Evolutionary conservation across 2,113 vertebrate species (phyloP).

Genomic region (Sitta europaea): DNA sequence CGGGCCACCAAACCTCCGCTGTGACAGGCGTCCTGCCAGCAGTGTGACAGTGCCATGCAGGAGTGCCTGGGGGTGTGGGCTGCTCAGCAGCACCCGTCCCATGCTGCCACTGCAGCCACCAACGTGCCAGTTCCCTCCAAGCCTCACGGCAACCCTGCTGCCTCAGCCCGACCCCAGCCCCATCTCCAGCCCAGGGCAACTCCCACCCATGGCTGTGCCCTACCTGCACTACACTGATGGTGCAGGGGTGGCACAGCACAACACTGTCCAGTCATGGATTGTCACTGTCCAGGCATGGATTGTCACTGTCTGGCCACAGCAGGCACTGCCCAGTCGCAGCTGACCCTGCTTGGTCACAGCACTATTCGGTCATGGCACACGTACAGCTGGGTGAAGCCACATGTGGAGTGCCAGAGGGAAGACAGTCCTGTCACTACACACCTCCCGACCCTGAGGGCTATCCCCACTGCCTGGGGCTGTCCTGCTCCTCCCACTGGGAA

Average conservation of each 20-base stretch:
- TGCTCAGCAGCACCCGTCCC: neutral
- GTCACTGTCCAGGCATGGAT: too few relatives aligned
- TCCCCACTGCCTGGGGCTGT: neutral
- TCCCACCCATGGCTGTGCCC: accelerated
- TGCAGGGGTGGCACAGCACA: neutral
- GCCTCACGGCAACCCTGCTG: neutral
- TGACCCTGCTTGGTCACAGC: neutral
- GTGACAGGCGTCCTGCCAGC: accelerated
- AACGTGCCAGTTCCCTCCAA: neutral
- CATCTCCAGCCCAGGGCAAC: neutral
- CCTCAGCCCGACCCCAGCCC: neutral
- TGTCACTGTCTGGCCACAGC: accelerated
- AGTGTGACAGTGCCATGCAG: neutral
- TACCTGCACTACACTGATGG: accelerated
- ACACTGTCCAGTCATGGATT: accelerated
- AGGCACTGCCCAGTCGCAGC: neutral
- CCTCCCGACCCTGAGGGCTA: accelerated
- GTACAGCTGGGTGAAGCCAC: neutral
- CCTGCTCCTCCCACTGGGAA: neutral
- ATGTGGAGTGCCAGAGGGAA: accelerated
- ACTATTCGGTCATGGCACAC: accelerated
- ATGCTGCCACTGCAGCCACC: neutral
- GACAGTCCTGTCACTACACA: neutral
- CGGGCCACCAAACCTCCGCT: accelerated
- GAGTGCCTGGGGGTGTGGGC: constrained; percentile 42